Evolutionary conservation across 2,888 invertebrate species (phyloP).

Genomic region (Noctua fimbriata): DNA sequence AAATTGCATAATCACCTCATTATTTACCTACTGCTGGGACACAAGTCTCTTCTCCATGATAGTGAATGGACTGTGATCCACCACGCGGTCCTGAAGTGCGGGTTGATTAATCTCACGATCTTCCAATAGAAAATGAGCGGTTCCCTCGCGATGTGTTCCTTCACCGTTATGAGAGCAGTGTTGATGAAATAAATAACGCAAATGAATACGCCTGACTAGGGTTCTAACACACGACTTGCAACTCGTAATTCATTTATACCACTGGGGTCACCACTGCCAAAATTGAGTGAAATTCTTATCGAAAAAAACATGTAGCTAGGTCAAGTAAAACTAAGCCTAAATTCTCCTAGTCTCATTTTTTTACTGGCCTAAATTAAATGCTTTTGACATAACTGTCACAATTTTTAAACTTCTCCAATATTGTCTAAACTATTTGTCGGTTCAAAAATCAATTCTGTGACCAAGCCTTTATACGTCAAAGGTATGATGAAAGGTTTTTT

Average conservation of each 20-base stretch:
- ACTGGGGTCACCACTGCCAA: not conserved
- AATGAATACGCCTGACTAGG: not conserved
- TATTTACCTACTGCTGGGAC: not conserved
- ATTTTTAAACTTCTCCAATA: constrained; percentile 14
- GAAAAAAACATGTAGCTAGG: not conserved
- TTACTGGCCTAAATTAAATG: not conserved
- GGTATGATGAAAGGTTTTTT: constrained; percentile 46
- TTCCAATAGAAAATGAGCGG: not conserved
- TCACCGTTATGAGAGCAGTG: not conserved
- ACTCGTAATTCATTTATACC: not conserved
- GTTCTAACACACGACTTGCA: not conserved
- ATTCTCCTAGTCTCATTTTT: not conserved
- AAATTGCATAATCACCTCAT: not conserved
- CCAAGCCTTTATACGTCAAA: constrained; percentile 38
- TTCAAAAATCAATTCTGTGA: constrained; percentile 35
- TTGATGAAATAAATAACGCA: not conserved
- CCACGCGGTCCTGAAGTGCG: not conserved
- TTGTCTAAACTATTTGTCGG: constrained; percentile 26
- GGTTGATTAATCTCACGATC: not conserved
- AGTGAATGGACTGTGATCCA: no score
- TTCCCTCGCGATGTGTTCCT: not conserved
- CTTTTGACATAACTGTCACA: constrained; percentile 26
- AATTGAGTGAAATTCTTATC: not conserved
- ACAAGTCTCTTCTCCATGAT: not conserved
- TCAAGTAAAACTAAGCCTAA: not conserved